These are phyloP conservation scores for Ispidina lecontei DNA, from an alignment of 2,797 vertebrate genomes.

Conservation along the genomic window DNA sequence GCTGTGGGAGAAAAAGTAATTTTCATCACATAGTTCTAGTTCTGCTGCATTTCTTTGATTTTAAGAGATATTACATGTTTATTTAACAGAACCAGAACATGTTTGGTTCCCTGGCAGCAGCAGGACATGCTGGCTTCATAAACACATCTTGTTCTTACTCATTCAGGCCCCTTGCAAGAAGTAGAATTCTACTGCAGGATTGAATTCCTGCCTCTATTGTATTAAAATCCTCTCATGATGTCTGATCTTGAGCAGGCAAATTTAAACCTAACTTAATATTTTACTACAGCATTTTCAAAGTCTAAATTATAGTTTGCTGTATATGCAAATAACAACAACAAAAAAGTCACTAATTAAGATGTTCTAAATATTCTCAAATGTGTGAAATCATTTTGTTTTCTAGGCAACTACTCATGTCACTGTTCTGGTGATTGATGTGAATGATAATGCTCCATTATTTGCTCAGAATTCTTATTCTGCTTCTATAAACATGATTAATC, in stretches of 20 bases:
- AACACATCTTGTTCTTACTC: not conserved
- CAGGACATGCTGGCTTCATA: not conserved
- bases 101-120: not conserved
- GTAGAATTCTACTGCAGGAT: not conserved
- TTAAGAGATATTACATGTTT: not conserved
- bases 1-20: not conserved
- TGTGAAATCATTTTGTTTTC: constrained; percentile 4
- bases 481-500: constrained; percentile 53
- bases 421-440: constrained; percentile 62
- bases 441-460: constrained; percentile 70
- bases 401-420: constrained; percentile 23
- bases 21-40: not conserved
- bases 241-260: not conserved
- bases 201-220: not conserved
- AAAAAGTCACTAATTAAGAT: not conserved
- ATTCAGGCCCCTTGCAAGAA: not conserved
- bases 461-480: constrained; percentile 49
- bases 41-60: not conserved
- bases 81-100: not conserved
- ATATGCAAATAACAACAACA: not conserved
- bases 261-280: not conserved
- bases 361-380: not conserved
- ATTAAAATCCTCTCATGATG: not conserved
- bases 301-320: not conserved
- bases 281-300: not conserved